A percentile compares a stretch with the other conserved stretches of the same genome.
These are phyloP conservation scores for Ispidina lecontei DNA, from an alignment of 2,797 vertebrate genomes.

Conservation along the genomic window DNA sequence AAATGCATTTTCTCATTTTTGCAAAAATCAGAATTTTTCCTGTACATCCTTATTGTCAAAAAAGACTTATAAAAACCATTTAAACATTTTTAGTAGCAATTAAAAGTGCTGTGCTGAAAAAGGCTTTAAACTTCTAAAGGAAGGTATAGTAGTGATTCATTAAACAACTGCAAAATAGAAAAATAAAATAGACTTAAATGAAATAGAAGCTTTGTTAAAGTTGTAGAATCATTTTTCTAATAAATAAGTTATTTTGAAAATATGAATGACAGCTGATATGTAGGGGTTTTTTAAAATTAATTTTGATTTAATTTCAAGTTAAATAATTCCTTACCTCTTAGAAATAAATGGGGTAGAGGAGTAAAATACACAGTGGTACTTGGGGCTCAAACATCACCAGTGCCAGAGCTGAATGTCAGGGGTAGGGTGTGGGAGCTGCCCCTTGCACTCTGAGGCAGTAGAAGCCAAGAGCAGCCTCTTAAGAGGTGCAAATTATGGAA, in stretches of 20 bases:
- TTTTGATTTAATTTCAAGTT: not conserved
- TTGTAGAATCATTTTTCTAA: not conserved
- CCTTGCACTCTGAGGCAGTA: not conserved
- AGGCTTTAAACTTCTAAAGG: not conserved
- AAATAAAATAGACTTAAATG: not conserved
- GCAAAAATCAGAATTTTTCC: not conserved
- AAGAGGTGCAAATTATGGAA: not conserved
- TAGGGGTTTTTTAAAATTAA: not conserved
- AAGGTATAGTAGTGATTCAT: not conserved
- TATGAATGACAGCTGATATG: not conserved
- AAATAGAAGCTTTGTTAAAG: not conserved
- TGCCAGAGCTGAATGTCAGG: fast-evolving
- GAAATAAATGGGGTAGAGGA: not conserved
- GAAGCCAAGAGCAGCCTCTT: not conserved
- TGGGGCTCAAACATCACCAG: fast-evolving
- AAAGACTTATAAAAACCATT: not conserved
- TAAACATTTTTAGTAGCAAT: not conserved
- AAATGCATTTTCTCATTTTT: not conserved
- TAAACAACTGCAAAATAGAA: not conserved
- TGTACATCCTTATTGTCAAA: not conserved
- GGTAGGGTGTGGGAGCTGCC: not conserved
- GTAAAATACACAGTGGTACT: not conserved
- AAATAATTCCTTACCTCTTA: not conserved
- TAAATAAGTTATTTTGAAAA: not conserved
- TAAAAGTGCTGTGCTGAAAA: not conserved